Base-by-base conservation (phyloP, 2,888 invertebrate genomes). In the Lacanobia wlatinum region DNA sequence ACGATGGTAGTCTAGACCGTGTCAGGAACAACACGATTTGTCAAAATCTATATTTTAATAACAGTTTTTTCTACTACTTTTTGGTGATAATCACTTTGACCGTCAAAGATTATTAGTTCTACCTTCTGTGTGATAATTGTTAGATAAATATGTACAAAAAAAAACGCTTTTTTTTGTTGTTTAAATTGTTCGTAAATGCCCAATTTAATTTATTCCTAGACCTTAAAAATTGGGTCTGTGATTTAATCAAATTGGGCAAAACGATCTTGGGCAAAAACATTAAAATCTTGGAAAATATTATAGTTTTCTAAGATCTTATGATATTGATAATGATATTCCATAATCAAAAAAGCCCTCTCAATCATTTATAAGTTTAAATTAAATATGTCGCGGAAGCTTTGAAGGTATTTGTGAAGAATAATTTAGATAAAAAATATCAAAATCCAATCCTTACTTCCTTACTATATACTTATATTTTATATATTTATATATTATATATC, bases 91-190 rank as follows among this genome's bases (percentile, higher is more conserved):
- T 80, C 8, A 56, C 12, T 80, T 8, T 34, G 74, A 71, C 84
- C 77, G 63, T 66, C 74, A 75, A 67, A 64, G 34, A 43, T 61
- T 60, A 82, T 83, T 76, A 16, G 70, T 78, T 75, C 21, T 67
- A 82, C 77, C 72, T 80, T 77, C 73, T 53, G 82, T 73, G 8
- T 61, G 10, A 40, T 69, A 56, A 63, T 8, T 63, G 10, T 70
- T 62, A 52, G 40, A 56, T 73, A 79, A 70, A 79, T 52, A 23
- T 53, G 38, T 50, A 8, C 7, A 10, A 0, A 71, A 40, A 21
- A 62, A 46, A 66, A 52, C 46, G 43, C 3, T 16, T 10, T 58
- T 56, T 70, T n/a, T 38, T 53, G 38, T 10, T 12, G 7, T 56
- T 34, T 56, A 16, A 56, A 56, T 56, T 9, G 18, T 5, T 16